Conservation (phyloP, 2,888 invertebrate genomes). For the Platycheirus albimanus region DNA sequence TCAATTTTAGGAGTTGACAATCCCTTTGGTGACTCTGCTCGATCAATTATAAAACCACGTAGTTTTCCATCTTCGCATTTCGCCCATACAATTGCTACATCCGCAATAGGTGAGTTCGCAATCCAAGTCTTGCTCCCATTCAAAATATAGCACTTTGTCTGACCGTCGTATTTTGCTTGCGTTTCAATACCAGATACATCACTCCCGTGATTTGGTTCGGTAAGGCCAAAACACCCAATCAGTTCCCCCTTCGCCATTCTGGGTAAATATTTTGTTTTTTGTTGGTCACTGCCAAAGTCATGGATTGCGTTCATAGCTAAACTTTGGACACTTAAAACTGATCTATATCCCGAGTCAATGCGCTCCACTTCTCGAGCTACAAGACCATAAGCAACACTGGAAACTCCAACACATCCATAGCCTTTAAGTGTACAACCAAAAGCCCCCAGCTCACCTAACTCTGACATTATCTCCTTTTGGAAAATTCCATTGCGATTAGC, state of each 20-base stretch:
- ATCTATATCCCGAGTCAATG: slow-evolving; percentile 97
- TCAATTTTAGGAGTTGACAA: slow-evolving; percentile 95
- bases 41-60: slow-evolving; percentile 96
- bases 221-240: slow-evolving; percentile 91
- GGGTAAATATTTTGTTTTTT: slow-evolving; percentile 94
- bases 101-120: slow-evolving; percentile 97
- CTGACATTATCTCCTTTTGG: slow-evolving; percentile 93
- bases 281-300: slow-evolving; percentile 93
- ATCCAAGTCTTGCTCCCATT: slow-evolving; percentile 99
- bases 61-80: slow-evolving; percentile 92
- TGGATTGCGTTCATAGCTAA: slow-evolving; percentile 98
- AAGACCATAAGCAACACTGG: slow-evolving; percentile 96
- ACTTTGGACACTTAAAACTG: slow-evolving; percentile 98
- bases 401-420: slow-evolving; percentile 97
- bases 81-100: slow-evolving; percentile 96
- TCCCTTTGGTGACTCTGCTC: slow-evolving; percentile 89
- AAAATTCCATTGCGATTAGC: slow-evolving; percentile 97
- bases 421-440: slow-evolving; percentile 96
- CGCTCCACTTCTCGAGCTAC: slow-evolving; percentile 95
- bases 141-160: slow-evolving; percentile 91
- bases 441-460: slow-evolving; percentile 95
- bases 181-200: slow-evolving; percentile 95
- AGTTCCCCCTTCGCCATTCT: slow-evolving; percentile 84
- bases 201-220: slow-evolving; percentile 99
- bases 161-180: slow-evolving; percentile 91